Evolutionary conservation across 1,140 invertebrate genomes (phyloP).

Genomic region (Galleria mellonella): DNA sequence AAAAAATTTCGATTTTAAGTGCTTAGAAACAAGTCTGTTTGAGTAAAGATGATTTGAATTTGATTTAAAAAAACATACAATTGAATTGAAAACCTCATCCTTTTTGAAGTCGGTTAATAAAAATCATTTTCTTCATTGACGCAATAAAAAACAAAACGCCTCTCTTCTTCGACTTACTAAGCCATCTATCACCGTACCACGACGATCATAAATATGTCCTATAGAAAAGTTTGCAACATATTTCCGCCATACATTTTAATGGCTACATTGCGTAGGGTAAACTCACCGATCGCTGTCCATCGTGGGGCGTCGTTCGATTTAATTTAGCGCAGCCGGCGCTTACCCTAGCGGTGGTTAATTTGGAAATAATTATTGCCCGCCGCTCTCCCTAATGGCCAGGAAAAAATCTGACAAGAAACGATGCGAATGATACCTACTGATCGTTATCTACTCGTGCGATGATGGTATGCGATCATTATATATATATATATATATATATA

Average conservation of each 20-base stretch:
- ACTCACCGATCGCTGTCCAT: slow-evolving; percentile 53
- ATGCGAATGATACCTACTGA: slow-evolving; percentile 13
- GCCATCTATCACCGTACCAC: too few species aligned
- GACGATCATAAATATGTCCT: too few species aligned
- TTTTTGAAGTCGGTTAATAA: too few species aligned
- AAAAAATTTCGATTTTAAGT: too few species aligned
- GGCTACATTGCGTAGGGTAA: slow-evolving; percentile 51
- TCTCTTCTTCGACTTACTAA: too few species aligned
- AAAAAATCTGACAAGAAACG: slow-evolving; percentile 26
- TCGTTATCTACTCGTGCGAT: neutral
- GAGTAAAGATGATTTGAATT: too few species aligned
- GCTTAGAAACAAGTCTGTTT: too few species aligned
- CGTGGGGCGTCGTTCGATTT: slow-evolving; percentile 52
- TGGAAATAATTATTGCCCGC: slow-evolving; percentile 61
- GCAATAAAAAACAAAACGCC: too few species aligned
- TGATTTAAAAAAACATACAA: too few species aligned
- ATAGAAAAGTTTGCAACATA: slow-evolving; percentile 47
- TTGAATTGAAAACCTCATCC: too few species aligned
- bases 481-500: slow-evolving; percentile 1
- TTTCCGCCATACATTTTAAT: slow-evolving; percentile 61
- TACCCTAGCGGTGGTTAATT: slow-evolving; percentile 49
- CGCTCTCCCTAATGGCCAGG: slow-evolving; percentile 20
- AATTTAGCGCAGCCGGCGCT: slow-evolving; percentile 55
- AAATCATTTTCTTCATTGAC: too few species aligned
- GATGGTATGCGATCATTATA: too few species aligned